These are phyloP conservation scores for Nineta flava DNA, from an alignment of 2,888 invertebrate species.

Conservation along the genomic window DNA sequence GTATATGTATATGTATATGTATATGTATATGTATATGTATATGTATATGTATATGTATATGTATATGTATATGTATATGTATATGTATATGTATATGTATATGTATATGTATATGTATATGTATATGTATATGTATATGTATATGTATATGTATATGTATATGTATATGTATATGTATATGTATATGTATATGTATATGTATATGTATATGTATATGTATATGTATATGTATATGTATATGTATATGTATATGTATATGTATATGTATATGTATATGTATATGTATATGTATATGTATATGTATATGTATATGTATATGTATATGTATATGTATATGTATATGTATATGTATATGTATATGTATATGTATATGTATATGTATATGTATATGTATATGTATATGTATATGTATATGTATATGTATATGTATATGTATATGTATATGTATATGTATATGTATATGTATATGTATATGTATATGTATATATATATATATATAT, in stretches of 20 bases:
- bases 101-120: not conserved
- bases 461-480: not conserved
- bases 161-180: constrained; percentile 8
- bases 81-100: not conserved
- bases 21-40: constrained; percentile 1
- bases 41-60: not conserved
- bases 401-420: not conserved
- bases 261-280: not conserved
- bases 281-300: not conserved
- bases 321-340: not conserved
- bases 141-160: constrained; percentile 7
- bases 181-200: constrained; percentile 7
- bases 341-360: not conserved
- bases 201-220: constrained; percentile 8
- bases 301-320: not conserved
- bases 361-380: not conserved
- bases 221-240: constrained; percentile 7
- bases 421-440: not conserved
- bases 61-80: not conserved
- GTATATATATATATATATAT: not conserved
- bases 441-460: not conserved
- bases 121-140: constrained; percentile 6
- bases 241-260: not conserved
- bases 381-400: not conserved
- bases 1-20: constrained; percentile 1